Base-by-base conservation (phyloP, 2,797 vertebrate species). In the Halcyon smyrnensis region DNA sequence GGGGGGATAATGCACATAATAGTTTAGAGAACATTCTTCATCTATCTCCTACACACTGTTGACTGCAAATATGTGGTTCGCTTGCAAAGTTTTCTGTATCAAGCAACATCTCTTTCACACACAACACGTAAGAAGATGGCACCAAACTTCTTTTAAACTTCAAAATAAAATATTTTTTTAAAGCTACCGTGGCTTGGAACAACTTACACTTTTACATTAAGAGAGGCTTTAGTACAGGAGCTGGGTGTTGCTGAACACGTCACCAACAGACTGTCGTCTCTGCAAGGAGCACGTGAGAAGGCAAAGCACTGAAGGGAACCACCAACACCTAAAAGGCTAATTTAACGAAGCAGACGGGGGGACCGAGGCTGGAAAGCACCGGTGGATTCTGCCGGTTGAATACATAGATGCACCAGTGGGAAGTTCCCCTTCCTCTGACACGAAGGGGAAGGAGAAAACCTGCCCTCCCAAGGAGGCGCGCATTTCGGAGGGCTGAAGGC, bases 401-500 rank as follows among this genome's bases (percentile, higher is more conserved):
- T 1, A 16, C 41, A 32, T 6, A 13, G 16, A 14, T 3, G 12
- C 2, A 5, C 11, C 1, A 12, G 28, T 4, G 43, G 5, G 2
- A 21, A 60, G 23, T 1, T 54, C 7, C 7, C 30, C 4, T 9
- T 20, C 4, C 48, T 32, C n/a, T 0, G 21, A 12, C 39, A 3
- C 0, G 4, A 9, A 6, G 4, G 1, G 21, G 2, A 21, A 8
- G 2, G 12, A 0, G 0, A 28, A 15, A 30, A 32, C 12, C 39
- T 1, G 1, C 10, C 15, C 37, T 17, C 9, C 1, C 17, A 7
- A 4, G 19, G 3, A 25, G 21, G 2, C 7, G 30, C 6, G 20
- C 34, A 0, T 4, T 3, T 1, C 0, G 32, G 20, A 2, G 6
- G 2, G 32, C 1, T 0, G 21, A 3, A 5, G 16, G 20, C 46